Conservation (phyloP, 2,113 vertebrate species). For the Stegostoma tigrinum region DNA sequence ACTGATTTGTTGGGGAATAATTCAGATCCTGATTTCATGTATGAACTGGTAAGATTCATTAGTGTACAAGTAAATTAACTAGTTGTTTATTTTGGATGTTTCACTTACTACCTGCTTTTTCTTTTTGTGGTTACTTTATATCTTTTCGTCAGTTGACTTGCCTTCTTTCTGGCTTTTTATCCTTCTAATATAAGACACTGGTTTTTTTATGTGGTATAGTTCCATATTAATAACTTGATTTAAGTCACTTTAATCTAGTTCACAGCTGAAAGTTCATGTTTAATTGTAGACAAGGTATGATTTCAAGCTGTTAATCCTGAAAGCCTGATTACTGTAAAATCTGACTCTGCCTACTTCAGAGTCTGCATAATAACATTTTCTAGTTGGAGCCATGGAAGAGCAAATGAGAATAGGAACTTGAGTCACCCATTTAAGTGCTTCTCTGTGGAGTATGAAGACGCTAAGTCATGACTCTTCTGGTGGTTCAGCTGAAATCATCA, state of each 20-base stretch:
- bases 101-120: background rate
- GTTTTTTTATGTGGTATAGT: background rate
- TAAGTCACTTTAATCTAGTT: background rate
- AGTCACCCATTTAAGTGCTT: background rate
- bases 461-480: background rate
- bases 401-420: background rate
- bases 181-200: too few species aligned
- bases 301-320: background rate
- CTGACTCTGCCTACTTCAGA: background rate
- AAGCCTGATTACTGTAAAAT: background rate
- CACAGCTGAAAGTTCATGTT: background rate
- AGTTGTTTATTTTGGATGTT: background rate
- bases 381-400: background rate
- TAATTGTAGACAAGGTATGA: background rate
- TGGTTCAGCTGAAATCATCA: background rate
- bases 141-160: background rate
- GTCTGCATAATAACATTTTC: background rate
- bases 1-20: conserved; percentile 90
- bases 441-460: background rate
- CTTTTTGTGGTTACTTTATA: background rate
- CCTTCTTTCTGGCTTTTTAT: background rate
- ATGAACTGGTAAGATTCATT: conserved; percentile 80
- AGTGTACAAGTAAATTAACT: background rate
- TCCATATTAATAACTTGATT: background rate
- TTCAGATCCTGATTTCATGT: conserved; percentile 98